phyloP scores from a whole-genome alignment of 1,140 invertebrate species.

The Notospermus geniculatus region DNA sequence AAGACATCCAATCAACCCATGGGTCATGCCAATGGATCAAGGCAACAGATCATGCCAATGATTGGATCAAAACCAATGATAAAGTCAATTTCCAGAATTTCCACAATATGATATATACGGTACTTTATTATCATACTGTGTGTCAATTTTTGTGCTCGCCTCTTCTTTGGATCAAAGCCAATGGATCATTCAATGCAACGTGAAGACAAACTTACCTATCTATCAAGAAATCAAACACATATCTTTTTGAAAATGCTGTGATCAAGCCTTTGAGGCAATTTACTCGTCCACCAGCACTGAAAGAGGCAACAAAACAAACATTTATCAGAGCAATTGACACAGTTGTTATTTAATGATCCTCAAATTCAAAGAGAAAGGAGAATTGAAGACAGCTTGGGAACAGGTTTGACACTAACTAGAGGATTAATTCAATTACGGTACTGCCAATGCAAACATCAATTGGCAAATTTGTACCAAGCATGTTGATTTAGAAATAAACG shows the following conservation, averaged over 20 bases:
- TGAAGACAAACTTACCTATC: constrained; percentile 52
- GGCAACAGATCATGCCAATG: not conserved
- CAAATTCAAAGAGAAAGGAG: constrained; percentile 2
- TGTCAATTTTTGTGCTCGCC: not conserved
- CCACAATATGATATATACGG: no score
- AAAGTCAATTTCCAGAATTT: not conserved
- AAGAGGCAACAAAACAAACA: no score
- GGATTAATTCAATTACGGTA: no score
- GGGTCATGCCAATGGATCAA: not conserved
- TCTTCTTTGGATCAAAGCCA: no score
- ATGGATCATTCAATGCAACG: not conserved
- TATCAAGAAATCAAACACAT: constrained; percentile 73
- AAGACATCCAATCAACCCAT: not conserved
- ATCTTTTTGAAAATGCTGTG: constrained; percentile 75
- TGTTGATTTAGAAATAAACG: no score
- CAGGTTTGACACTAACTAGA: no score
- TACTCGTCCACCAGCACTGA: constrained; percentile 70
- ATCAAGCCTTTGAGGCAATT: constrained; percentile 70
- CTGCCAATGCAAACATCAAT: no score
- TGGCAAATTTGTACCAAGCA: no score
- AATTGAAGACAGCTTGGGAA: no score
- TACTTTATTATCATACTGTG: no score
- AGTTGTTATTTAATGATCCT: not conserved
- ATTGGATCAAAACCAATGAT: not conserved
- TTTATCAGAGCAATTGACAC: no score